These are phyloP conservation scores for Agapornis canus DNA, from an alignment of 2,797 vertebrate genomes.

Conservation along the genomic window DNA sequence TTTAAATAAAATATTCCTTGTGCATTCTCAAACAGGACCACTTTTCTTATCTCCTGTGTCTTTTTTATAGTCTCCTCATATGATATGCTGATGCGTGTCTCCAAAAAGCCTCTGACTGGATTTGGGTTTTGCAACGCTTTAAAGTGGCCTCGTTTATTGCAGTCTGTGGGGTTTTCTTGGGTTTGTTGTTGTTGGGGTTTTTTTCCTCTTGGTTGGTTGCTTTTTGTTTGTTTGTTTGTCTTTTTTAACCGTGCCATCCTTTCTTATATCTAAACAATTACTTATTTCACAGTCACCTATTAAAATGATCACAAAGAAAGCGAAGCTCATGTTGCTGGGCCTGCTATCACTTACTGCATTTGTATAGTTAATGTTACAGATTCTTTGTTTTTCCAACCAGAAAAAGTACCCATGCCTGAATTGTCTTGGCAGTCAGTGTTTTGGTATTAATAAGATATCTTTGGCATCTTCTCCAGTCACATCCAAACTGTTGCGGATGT, in stretches of 20 bases:
- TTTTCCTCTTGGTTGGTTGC: background rate
- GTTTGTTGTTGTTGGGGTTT: background rate
- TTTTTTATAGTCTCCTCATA: background rate
- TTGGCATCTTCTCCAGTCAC: conserved; percentile 35
- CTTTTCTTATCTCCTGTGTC: background rate
- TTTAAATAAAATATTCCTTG: background rate
- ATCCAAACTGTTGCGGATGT: conserved; percentile 18
- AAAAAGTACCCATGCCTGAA: background rate
- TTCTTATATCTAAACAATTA: background rate
- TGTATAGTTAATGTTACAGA: background rate
- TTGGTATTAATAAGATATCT: background rate
- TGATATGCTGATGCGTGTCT: rapidly evolving
- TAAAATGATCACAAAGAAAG: background rate
- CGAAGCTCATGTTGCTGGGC: background rate
- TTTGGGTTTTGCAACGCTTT: background rate
- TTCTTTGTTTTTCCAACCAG: background rate
- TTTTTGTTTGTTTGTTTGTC: background rate
- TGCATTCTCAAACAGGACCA: background rate
- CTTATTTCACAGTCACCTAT: background rate
- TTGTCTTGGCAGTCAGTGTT: background rate
- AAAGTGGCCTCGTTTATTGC: background rate
- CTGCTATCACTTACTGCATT: background rate
- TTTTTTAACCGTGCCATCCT: background rate
- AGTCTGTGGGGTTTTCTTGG: background rate
- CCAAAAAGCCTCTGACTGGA: background rate